Evolutionary conservation across 2,113 vertebrate species (phyloP).

Genomic region (Clinocottus analis): DNA sequence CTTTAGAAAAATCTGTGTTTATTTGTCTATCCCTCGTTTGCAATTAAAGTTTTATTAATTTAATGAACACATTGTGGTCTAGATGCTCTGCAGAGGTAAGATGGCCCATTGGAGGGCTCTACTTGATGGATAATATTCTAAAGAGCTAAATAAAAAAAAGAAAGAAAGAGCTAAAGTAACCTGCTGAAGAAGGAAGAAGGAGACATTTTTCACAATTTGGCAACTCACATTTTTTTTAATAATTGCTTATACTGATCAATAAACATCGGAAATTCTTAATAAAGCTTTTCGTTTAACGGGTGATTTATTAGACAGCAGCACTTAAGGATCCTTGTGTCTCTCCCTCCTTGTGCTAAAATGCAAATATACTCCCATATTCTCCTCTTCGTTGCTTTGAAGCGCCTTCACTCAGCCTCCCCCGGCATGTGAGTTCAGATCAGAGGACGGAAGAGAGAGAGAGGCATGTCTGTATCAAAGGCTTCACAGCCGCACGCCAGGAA

Average conservation of each 20-base stretch:
- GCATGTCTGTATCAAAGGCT: constrained; percentile 46
- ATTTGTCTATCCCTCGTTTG: neutral
- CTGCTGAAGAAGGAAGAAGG: no score
- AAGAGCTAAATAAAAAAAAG: neutral
- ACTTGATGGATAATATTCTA: neutral
- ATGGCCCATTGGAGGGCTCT: neutral
- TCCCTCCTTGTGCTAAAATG: neutral
- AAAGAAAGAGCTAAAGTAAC: neutral
- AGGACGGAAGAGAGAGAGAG: constrained; percentile 27
- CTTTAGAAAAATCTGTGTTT: neutral
- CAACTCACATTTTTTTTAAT: neutral
- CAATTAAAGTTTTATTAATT: neutral
- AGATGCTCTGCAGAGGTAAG: neutral
- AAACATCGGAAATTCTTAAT: neutral
- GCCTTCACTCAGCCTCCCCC: constrained; percentile 38
- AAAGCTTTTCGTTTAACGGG: neutral
- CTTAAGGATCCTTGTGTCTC: neutral
- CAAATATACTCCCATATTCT: neutral
- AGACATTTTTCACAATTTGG: no score
- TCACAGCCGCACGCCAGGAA: constrained; percentile 31
- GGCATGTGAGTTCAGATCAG: constrained; percentile 53
- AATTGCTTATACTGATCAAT: neutral
- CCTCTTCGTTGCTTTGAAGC: neutral
- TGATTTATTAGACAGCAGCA: neutral
- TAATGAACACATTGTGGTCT: neutral